Evolutionary conservation across 2,797 vertebrate species (phyloP), one percentile per base, ranked within the genome.

Genomic region (Fistularia commersonii): DNA sequence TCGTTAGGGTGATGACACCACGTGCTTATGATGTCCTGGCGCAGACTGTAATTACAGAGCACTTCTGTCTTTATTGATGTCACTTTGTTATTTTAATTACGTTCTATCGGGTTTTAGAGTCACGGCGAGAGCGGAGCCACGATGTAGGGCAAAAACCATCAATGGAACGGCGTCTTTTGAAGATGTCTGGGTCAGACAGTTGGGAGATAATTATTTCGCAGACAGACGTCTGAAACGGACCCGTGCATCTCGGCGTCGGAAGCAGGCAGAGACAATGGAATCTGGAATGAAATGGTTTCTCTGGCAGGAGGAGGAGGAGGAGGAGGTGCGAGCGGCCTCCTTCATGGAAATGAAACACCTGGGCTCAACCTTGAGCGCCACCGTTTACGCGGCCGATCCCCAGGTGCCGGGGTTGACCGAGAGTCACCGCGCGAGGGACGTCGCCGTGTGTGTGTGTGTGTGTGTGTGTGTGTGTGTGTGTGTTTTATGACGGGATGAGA

Each of bases 11-110:
- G 81, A 76, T 86, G 82, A 86, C 85, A 84, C 79, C 55, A 74
- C 71, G 87, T 82, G 85, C 87, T 87, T 89, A 90, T 87, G 84
- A 90, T 85, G 87, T 90, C 88, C 85, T 86, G 77, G 69, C 76
- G 67, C 81, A 65, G 68, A 79, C 76, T 82, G 82, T 90, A 88
- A 91, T 90, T 89, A 90, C 83, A 79, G 66, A 81, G 76, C 81
- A 77, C 76, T 87, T 85, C 81, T 82, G 75, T 78, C 81, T 89
- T 86, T 89, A 87, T 90, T 85, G 84, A 89, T 82, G 85, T 83
- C 84, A 89, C 84, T 87, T 87, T 88, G 87, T 88, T 88, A 81
- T 86, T 90, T 90, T 90, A 91, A 91, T 92, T 90, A 88, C 56
- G 66, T 83, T 84, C 84, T 89, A 90, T 87, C 81, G 84, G 85